Evolutionary conservation across 2,888 invertebrate genomes (phyloP).

Genomic region (Notodonta dromedarius): DNA sequence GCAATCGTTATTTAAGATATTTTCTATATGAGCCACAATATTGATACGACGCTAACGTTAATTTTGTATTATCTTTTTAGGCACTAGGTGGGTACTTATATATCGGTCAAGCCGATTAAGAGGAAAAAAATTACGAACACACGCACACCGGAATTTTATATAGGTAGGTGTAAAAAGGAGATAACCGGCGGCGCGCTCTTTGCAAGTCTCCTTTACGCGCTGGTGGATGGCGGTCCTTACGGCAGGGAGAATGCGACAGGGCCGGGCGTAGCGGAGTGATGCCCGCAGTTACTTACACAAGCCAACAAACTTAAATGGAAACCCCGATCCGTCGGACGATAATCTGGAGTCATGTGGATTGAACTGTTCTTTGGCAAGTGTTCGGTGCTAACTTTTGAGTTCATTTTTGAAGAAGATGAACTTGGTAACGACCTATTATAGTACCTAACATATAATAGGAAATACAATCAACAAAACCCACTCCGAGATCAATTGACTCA

Average conservation of each 20-base stretch:
- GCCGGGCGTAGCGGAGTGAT: conserved; percentile 40
- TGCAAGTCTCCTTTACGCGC: not conserved
- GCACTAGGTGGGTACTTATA: no score
- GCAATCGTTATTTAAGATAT: no score
- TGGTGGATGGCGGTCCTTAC: conserved; percentile 19
- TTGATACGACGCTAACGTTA: no score
- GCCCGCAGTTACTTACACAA: conserved; percentile 53
- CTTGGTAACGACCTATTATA: not conserved
- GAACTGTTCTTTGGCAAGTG: conserved; percentile 28
- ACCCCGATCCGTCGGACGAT: conserved; percentile 54
- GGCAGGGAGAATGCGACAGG: conserved; percentile 18
- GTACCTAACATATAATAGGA: not conserved
- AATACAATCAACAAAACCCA: not conserved
- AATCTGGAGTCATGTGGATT: conserved; percentile 33
- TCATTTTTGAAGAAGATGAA: conserved; percentile 8
- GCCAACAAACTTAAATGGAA: conserved; percentile 66
- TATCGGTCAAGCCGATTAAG: no score
- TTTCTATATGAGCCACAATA: no score
- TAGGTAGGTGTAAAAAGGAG: no score
- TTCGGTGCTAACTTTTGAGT: not conserved
- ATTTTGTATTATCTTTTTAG: no score
- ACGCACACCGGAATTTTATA: no score
- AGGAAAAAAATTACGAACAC: no score
- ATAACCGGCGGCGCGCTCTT: no score
- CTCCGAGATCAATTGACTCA: no score